phyloP scores from a whole-genome alignment of 2,888 invertebrate genomes.

The Choreutis nemorana region DNA sequence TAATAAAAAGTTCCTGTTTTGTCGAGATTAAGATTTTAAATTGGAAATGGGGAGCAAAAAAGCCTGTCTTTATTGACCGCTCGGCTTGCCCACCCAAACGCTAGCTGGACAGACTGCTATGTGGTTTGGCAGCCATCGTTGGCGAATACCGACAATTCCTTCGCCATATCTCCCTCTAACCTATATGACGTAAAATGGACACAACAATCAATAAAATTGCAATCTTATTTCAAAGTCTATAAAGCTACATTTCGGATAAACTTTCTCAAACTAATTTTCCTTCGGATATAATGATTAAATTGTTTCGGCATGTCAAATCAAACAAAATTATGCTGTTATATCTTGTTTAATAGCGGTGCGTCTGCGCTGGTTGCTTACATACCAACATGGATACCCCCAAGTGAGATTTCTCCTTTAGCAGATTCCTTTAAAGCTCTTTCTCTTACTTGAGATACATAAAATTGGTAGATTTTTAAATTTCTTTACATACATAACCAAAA shows the following conservation, averaged over 20 bases:
- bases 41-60: conserved; percentile 46
- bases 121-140: conserved; percentile 46
- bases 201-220: conserved; percentile 15
- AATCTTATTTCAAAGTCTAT: conserved; percentile 19
- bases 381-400: conserved; percentile 34
- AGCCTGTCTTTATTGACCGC: conserved; percentile 43
- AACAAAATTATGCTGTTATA: conserved; percentile 66
- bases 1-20: neutral
- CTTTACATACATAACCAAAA: too few relatives aligned
- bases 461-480: too few relatives aligned
- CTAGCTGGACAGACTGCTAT: conserved; percentile 32
- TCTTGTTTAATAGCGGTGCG: conserved; percentile 58
- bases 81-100: conserved; percentile 58
- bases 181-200: conserved; percentile 33
- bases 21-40: conserved; percentile 34
- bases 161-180: conserved; percentile 31
- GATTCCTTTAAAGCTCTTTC: conserved; percentile 25
- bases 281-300: conserved; percentile 61
- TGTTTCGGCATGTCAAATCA: conserved; percentile 66
- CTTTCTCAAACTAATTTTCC: conserved; percentile 33
- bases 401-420: conserved; percentile 43
- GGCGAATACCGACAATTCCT: conserved; percentile 65
- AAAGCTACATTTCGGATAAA: conserved; percentile 18
- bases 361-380: conserved; percentile 46
- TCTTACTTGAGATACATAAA: too few relatives aligned